Evolutionary conservation across 2,797 vertebrate species (phyloP).

Genomic region (Protonibea diacanthus): DNA sequence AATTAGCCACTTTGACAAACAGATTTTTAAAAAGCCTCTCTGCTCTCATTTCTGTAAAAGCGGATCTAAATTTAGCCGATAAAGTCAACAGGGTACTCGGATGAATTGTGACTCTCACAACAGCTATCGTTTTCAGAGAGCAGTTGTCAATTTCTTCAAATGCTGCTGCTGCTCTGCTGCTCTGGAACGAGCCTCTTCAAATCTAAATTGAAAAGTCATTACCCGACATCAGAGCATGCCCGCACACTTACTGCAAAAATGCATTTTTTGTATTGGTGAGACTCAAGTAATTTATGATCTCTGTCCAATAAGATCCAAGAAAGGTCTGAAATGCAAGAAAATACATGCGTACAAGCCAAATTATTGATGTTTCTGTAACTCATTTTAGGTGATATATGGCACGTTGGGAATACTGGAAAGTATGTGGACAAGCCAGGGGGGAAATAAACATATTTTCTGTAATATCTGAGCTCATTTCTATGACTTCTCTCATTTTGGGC

Average conservation of each 20-base stretch:
- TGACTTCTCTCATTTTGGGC: conserved; percentile 15
- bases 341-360: neutral
- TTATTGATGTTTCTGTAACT: neutral
- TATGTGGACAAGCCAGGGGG: neutral
- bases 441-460: neutral
- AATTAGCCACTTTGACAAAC: conserved; percentile 23
- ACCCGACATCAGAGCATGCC: conserved; percentile 29
- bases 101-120: conserved; percentile 42
- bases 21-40: conserved; percentile 17
- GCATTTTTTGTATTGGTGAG: conserved; percentile 20
- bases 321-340: neutral
- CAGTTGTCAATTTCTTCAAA: conserved; percentile 65
- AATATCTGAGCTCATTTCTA: conserved; percentile 19
- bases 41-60: conserved; percentile 13
- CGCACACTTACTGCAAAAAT: conserved; percentile 32
- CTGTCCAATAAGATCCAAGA: neutral
- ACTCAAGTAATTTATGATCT: conserved; percentile 10
- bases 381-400: neutral
- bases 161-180: conserved; percentile 54
- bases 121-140: conserved; percentile 57
- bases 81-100: conserved; percentile 26
- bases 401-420: neutral
- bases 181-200: conserved; percentile 72
- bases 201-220: conserved; percentile 76
- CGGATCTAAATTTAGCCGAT: conserved; percentile 37